Evolutionary conservation across 2,113 vertebrate genomes (phyloP).

Genomic region (Okapia johnstoni): DNA sequence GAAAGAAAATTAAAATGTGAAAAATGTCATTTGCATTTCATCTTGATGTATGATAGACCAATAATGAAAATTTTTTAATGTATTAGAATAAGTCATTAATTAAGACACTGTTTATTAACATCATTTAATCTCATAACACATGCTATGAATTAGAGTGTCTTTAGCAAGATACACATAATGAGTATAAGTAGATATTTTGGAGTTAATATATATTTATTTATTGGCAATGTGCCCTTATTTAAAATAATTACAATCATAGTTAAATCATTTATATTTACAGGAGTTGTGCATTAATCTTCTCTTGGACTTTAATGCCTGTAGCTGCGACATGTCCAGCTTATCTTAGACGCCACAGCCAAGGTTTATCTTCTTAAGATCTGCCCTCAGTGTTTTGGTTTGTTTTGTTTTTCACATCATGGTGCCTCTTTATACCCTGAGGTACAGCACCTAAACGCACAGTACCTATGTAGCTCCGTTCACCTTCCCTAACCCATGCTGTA

Average conservation of each 20-base stretch:
- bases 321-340: accelerated
- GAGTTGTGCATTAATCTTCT: background rate
- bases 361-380: background rate
- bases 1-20: background rate
- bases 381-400: background rate
- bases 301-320: background rate
- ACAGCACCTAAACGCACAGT: background rate
- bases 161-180: background rate
- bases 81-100: background rate
- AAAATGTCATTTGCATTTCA: background rate
- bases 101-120: background rate
- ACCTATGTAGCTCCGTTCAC: accelerated
- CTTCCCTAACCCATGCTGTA: too few species aligned
- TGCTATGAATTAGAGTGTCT: background rate
- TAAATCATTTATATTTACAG: background rate
- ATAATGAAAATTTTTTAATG: background rate
- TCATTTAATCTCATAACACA: background rate
- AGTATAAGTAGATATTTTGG: background rate
- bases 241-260: background rate
- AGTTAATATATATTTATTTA: background rate
- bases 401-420: background rate
- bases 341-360: background rate
- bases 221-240: background rate
- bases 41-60: background rate
- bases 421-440: background rate